These are phyloP conservation scores for Scomber colias DNA, from an alignment of 2,113 vertebrate genomes.

Conservation along the genomic window DNA sequence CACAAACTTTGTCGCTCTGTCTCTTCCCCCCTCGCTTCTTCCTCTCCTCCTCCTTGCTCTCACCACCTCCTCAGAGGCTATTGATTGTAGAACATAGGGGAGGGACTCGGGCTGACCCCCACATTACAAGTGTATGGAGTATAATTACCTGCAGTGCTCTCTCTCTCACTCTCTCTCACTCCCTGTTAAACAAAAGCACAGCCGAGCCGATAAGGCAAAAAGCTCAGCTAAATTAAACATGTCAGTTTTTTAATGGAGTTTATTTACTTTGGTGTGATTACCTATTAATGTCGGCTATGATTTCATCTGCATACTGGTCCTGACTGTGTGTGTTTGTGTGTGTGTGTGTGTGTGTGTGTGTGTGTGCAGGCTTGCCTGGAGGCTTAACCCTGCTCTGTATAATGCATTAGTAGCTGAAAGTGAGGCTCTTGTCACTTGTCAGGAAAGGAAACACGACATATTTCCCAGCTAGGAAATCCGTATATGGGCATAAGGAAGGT, in stretches of 20 bases:
- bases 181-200: slow-evolving; percentile 43
- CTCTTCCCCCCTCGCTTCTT: background rate
- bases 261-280: slow-evolving; percentile 68
- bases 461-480: background rate
- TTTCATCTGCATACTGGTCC: slow-evolving; percentile 58
- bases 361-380: slow-evolving; percentile 3
- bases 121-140: slow-evolving; percentile 64
- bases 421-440: slow-evolving; percentile 22
- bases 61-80: slow-evolving; percentile 48
- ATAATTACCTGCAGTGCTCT: slow-evolving; percentile 71
- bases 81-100: slow-evolving; percentile 67
- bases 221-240: slow-evolving; percentile 65
- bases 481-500: background rate
- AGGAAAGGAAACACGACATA: slow-evolving; percentile 21
- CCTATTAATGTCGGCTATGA: slow-evolving; percentile 61
- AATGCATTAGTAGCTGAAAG: slow-evolving; percentile 26
- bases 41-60: background rate
- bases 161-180: slow-evolving; percentile 18
- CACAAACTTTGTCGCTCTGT: slow-evolving; percentile 28
- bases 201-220: slow-evolving; percentile 24
- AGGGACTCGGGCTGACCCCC: slow-evolving; percentile 57
- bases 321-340: slow-evolving; percentile 15
- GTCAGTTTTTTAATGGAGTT: slow-evolving; percentile 72
- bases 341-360: slow-evolving; percentile 10
- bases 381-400: slow-evolving; percentile 35